phyloP scores from a whole-genome alignment of 2,888 invertebrate species.

The Myopa tessellatipennis region DNA sequence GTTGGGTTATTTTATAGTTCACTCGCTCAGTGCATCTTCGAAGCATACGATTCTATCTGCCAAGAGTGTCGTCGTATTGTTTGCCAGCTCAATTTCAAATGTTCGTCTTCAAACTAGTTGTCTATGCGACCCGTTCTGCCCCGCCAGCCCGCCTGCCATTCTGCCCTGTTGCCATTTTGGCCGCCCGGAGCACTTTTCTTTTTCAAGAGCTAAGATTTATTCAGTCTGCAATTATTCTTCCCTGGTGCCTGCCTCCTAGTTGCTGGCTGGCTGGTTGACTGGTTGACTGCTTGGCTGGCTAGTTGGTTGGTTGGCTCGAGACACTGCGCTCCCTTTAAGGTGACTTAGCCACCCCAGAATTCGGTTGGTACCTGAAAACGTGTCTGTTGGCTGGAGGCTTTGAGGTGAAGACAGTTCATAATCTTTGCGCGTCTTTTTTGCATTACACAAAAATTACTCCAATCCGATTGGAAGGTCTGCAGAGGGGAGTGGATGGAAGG shows the following conservation, averaged over 20 bases:
- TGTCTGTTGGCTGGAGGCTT: slow-evolving; percentile 47
- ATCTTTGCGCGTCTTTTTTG: slow-evolving; percentile 46
- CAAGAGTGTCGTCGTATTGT: slow-evolving; percentile 16
- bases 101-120: slow-evolving; percentile 17
- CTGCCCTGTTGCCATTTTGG: slow-evolving; percentile 6
- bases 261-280: background rate
- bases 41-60: background rate
- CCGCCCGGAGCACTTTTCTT: slow-evolving; percentile 39
- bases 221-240: slow-evolving; percentile 60
- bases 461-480: background rate
- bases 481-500: background rate
- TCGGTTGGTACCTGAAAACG: background rate
- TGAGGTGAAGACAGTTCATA: slow-evolving; percentile 60
- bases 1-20: background rate
- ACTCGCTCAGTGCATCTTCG: background rate
- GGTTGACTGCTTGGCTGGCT: background rate
- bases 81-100: slow-evolving; percentile 23
- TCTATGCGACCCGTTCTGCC: background rate
- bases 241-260: slow-evolving; percentile 43
- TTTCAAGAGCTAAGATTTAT: slow-evolving; percentile 53
- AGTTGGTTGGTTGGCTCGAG: background rate
- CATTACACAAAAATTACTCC: slow-evolving; percentile 1
- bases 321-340: background rate
- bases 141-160: background rate
- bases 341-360: slow-evolving; percentile 35